Conservation (phyloP, 2,888 invertebrate genomes). For the Drosophila melanosoma region DNA sequence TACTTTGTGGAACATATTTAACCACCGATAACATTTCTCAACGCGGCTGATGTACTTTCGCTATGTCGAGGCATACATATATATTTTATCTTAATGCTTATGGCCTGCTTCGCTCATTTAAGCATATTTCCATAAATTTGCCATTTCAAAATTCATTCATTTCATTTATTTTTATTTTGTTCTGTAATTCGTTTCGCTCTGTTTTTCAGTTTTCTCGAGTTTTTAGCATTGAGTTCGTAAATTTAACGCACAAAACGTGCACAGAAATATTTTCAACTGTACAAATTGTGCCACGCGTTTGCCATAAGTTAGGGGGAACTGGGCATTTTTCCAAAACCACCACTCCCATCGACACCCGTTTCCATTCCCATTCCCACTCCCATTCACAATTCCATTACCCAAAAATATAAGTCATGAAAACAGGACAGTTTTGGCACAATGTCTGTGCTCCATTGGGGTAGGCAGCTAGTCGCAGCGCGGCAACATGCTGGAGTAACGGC, state of each 20-base stretch:
- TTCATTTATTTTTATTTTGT: background rate
- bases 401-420: conserved; percentile 20
- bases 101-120: conserved; percentile 36
- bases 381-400: background rate
- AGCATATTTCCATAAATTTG: conserved; percentile 55
- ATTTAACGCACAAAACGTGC: conserved; percentile 72
- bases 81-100: conserved; percentile 32
- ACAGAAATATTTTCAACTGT: conserved; percentile 70
- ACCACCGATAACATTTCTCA: conserved; percentile 19
- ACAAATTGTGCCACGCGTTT: conserved; percentile 67
- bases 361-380: background rate
- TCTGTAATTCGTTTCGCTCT: conserved; percentile 6
- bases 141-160: conserved; percentile 48
- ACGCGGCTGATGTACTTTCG: background rate
- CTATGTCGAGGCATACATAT: background rate
- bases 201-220: conserved; percentile 25
- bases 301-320: conserved; percentile 54
- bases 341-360: background rate
- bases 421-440: conserved; percentile 69
- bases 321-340: conserved; percentile 8
- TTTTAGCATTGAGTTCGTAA: conserved; percentile 21
- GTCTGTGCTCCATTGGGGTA: conserved; percentile 16
- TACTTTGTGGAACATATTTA: background rate
- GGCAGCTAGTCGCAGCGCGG: background rate
- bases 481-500: background rate